Conservation (phyloP, 2,888 invertebrate species). For the Sarcophaga rosellei region DNA sequence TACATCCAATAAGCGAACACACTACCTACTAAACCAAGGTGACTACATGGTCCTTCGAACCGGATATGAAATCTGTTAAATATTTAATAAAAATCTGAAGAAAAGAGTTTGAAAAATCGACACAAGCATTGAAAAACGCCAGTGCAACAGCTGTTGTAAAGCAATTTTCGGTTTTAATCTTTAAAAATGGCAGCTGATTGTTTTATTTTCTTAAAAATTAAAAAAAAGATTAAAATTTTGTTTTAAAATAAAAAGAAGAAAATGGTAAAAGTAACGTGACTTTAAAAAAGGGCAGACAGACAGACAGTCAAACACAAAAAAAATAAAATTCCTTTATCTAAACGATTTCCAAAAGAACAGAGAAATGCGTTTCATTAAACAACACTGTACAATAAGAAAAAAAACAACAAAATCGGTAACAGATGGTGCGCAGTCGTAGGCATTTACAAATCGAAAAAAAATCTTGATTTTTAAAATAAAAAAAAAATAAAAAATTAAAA, state of each 20-base stretch:
- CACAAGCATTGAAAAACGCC: not conserved
- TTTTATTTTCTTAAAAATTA: slow-evolving; percentile 28
- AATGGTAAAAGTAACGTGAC: slow-evolving; percentile 63
- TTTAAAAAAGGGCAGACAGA: slow-evolving; percentile 30
- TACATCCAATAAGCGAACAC: too few relatives aligned
- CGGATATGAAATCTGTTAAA: slow-evolving; percentile 32
- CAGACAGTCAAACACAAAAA: not conserved
- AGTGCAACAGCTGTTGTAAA: slow-evolving; percentile 51
- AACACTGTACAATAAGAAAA: not conserved
- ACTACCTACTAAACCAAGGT: too few relatives aligned
- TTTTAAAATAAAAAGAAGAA: slow-evolving; percentile 1
- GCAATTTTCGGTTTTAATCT: slow-evolving; percentile 10
- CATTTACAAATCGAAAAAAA: slow-evolving; percentile 30
- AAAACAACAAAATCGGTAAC: slow-evolving; percentile 31
- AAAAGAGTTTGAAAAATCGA: slow-evolving; percentile 13
- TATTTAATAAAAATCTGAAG: not conserved
- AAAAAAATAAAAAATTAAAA: too few relatives aligned
- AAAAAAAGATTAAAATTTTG: slow-evolving; percentile 44
- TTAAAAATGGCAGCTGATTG: slow-evolving; percentile 61
- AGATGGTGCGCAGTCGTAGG: slow-evolving; percentile 57
- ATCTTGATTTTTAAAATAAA: slow-evolving; percentile 26
- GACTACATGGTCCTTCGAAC: too few relatives aligned
- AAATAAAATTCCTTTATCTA: slow-evolving; percentile 45
- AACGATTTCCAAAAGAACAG: not conserved
- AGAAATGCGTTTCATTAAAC: slow-evolving; percentile 1